Evolutionary conservation across 2,888 invertebrate genomes (phyloP).

Genomic region (Nomada ferruginata): DNA sequence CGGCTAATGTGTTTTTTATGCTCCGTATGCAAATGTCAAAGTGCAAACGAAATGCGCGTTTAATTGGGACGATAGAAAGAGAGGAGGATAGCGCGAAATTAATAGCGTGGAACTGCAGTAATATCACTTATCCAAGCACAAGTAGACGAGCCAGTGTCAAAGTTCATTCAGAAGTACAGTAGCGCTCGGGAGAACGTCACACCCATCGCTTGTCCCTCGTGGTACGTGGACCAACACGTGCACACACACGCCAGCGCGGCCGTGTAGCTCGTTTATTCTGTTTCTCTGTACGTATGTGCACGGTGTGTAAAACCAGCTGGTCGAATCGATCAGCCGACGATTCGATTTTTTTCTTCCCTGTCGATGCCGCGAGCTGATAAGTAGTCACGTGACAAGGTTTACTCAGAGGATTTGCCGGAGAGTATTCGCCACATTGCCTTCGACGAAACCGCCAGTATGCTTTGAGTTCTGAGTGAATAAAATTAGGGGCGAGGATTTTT

Average conservation of each 20-base stretch:
- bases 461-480: neutral
- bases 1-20: too few species aligned
- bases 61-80: neutral
- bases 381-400: conserved; percentile 55
- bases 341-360: conserved; percentile 67
- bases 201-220: conserved; percentile 36
- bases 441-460: neutral
- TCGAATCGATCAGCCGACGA: conserved; percentile 67
- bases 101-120: neutral
- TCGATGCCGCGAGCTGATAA: conserved; percentile 54
- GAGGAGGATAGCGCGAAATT: neutral
- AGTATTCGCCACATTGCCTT: conserved; percentile 24
- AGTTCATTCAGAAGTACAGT: conserved; percentile 19
- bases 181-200: conserved; percentile 23
- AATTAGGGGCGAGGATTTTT: neutral
- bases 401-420: conserved; percentile 36
- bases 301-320: conserved; percentile 69
- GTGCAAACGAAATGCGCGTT: too few species aligned
- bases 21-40: too few species aligned
- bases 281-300: conserved; percentile 32
- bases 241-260: conserved; percentile 16
- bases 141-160: conserved; percentile 10
- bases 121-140: neutral
- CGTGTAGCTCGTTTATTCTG: conserved; percentile 43
- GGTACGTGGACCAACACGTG: conserved; percentile 33